Percentiles rank a stretch among this genome's conserved stretches.
Conservation (phyloP, 2,113 vertebrate species). For the Coracopsis vasa region DNA sequence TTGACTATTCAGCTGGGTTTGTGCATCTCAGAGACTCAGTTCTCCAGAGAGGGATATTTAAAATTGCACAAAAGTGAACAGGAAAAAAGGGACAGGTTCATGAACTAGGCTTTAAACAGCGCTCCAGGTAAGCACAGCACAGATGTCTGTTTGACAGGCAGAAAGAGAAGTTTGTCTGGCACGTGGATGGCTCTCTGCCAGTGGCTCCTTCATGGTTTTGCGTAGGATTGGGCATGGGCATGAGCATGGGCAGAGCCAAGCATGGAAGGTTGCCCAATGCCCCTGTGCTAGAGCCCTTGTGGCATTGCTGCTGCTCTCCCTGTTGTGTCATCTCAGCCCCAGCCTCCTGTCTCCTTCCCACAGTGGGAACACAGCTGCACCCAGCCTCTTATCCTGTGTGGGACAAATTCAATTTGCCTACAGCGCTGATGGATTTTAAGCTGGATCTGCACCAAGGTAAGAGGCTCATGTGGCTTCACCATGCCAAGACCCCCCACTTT, state of each 20-base stretch:
- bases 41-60: not conserved
- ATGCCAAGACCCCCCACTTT: not conserved
- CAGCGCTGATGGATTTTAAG: not conserved
- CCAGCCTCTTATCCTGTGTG: not conserved
- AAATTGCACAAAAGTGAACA: not conserved
- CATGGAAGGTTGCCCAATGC: not conserved
- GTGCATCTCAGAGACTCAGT: not conserved
- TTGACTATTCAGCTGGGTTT: not conserved
- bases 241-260: not conserved
- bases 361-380: not conserved
- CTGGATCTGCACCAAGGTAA: not conserved
- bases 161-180: not conserved
- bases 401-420: not conserved
- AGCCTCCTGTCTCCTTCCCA: not conserved
- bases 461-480: not conserved
- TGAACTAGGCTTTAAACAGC: not conserved
- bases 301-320: not conserved
- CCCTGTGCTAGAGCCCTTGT: not conserved
- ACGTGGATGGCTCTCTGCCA: not conserved
- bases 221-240: not conserved
- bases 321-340: fast-evolving
- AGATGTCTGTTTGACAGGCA: no score
- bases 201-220: not conserved
- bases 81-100: not conserved
- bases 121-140: fast-evolving